A percentile compares a stretch with the other conserved stretches of the same genome.
Evolutionary conservation across 1,140 invertebrate species (phyloP).

Genomic region (Cydia amplana): DNA sequence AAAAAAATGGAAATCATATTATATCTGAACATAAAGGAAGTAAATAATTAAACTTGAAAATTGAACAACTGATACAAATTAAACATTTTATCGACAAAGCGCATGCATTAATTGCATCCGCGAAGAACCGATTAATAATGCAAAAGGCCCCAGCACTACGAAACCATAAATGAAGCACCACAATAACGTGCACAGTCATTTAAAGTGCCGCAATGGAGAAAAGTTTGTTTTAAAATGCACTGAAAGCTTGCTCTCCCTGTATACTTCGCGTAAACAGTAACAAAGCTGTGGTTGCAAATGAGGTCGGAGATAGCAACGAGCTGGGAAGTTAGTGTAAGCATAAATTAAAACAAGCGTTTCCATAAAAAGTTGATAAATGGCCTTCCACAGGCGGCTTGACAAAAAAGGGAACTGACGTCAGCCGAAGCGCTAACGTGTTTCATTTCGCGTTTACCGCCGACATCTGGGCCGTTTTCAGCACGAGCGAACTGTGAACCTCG

Average conservation of each 20-base stretch:
- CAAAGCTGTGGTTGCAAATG: slow-evolving; percentile 65
- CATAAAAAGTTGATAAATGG: slow-evolving; percentile 79
- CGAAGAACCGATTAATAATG: slow-evolving; percentile 1
- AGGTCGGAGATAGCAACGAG: slow-evolving; percentile 64
- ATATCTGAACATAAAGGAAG: neutral
- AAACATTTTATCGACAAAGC: neutral
- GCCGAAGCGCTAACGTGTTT: slow-evolving; percentile 74
- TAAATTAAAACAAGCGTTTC: slow-evolving; percentile 78
- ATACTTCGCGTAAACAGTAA: slow-evolving; percentile 54
- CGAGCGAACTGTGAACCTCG: slow-evolving; percentile 49
- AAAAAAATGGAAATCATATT: neutral
- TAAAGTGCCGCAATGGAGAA: slow-evolving; percentile 39
- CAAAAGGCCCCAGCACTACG: slow-evolving; percentile 1
- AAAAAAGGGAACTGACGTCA: slow-evolving; percentile 72
- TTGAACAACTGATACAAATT: neutral
- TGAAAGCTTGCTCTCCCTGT: slow-evolving; percentile 32
- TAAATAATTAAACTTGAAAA: neutral
- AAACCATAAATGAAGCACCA: slow-evolving; percentile 32
- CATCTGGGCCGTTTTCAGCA: slow-evolving; percentile 72
- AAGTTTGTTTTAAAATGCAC: slow-evolving; percentile 39
- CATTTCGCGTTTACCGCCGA: slow-evolving; percentile 70
- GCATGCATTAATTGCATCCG: slow-evolving; percentile 12
- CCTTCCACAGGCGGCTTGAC: slow-evolving; percentile 68
- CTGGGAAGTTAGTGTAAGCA: slow-evolving; percentile 73
- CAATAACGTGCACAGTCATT: slow-evolving; percentile 41